Conservation (phyloP, 2,113 vertebrate genomes). For the Bos javanicus region DNA sequence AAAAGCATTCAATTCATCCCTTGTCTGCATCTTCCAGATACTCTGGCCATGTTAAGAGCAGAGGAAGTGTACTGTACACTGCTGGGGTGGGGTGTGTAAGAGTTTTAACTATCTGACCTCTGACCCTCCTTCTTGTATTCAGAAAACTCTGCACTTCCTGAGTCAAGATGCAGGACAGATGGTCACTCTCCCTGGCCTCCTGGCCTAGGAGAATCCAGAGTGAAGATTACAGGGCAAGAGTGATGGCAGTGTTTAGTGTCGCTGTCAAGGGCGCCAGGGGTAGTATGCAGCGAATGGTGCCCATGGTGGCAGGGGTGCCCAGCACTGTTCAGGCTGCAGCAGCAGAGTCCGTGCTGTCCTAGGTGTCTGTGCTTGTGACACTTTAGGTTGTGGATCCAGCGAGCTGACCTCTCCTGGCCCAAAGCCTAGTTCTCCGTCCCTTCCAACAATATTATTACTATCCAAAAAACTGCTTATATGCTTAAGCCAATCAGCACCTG, state of each 20-base stretch:
- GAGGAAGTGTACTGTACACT: neutral
- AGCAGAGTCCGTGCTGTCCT: neutral
- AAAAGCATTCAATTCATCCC: neutral
- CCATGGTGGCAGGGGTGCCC: neutral
- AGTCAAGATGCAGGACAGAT: neutral
- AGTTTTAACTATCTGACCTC: neutral
- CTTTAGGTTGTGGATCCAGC: neutral
- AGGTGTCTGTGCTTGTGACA: neutral
- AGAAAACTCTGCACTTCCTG: neutral
- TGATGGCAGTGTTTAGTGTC: neutral
- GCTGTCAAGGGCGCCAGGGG: neutral
- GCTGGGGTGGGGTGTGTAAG: neutral
- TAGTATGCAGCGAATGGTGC: rapidly evolving
- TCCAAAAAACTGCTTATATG: neutral
- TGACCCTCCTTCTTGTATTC: neutral
- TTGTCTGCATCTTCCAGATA: neutral
- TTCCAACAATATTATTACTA: neutral
- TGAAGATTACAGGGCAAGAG: neutral
- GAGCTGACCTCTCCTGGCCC: neutral
- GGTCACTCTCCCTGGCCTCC: neutral
- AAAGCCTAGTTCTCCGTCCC: neutral
- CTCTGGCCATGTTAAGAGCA: neutral
- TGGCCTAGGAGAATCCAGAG: neutral
- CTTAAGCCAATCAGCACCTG: neutral
- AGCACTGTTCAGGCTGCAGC: neutral